Base-by-base conservation (phyloP, 2,797 vertebrate species). In the Merluccius polli region DNA sequence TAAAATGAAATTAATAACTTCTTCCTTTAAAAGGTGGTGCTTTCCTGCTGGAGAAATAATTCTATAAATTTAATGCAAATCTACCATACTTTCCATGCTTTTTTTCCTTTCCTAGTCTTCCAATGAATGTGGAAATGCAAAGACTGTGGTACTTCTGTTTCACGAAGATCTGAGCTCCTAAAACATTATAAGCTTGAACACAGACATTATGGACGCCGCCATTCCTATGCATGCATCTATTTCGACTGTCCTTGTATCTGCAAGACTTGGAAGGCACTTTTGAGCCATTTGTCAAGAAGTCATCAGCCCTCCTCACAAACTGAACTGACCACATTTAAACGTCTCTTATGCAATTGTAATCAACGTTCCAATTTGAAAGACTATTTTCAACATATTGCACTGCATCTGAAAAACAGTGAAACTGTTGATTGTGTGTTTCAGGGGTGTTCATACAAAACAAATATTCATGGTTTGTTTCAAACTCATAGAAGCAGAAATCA, bases 401-500 rank as follows among this genome's bases (percentile, higher is more conserved):
- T 16, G 44, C 77, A 78, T 73, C 72, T 75, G 44, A 81, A 71
- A 76, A 81, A 75, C 16, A 67, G 41, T 35, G 41, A 81, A 52
- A 30, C 44, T 29, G 70, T 81, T 33, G n/a, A 0, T 73, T 81
- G 73, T 12, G 41, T 73, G 27, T 78, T 81, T 75, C 2, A 13
- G 48, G 76, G 12, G 41, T 70, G 77, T 27, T 75, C 73, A 13
- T 78, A 71, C 35, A 59, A 52, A 72, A 82, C 80, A 35, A 79
- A 79, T 71, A 27, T 76, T 33, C 74, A 72, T 59, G 77, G 72
- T 2, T 27, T 36, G 27, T 82, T 79, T 48, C n/a, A 15, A 1
- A 75, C 78, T 33, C 78, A 76, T 29, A 82, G 48, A 80, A 76
- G 70, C 41, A 72, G 59, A 79, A 74, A 76, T 59, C 78, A 81